Base-by-base conservation (phyloP, 2,797 vertebrate species). In the Lagodon rhomboides region DNA sequence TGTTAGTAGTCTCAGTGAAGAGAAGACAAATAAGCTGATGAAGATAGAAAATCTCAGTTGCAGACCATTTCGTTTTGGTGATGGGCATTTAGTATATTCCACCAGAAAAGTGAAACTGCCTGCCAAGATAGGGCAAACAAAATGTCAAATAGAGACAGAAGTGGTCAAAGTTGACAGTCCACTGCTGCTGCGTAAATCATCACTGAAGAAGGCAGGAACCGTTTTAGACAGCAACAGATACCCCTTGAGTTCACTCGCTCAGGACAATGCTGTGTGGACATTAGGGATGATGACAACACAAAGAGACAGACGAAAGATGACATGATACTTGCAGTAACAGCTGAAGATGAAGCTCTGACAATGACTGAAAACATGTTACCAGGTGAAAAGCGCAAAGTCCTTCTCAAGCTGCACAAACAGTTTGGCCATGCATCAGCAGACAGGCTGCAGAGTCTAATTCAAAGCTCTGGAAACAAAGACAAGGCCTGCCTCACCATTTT, bases 171-270 rank as follows among this genome's bases (percentile, higher is more conserved):
- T 5, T 3, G 63, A 79, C 0, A 75, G 85, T 10, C 77, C 82
- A 2, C 22, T 78, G 1, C 77, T 89, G 18, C 25, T 84, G n/a
- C 86, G 80, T 16, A 89, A 86, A 71, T 8, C 50, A 2, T 86
- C 78, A 0, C 1, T 85, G 16, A 81, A 86, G n/a, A 80, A 23
- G 10, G 79, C 82, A 69, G 60, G 50, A 0, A 67, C 59, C 0
- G 12, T 69, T 27, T 4, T 88, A 12, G 65, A 86, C 23, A 64
- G 0, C 27, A 80, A 20, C 58, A 43, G 4, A 16, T 79, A 11
- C 27, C 47, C 1, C 66, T 79, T 13, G 54, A 86, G 2, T 66
- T 81, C 11, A 77, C 71, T 3, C 38, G 67, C 3, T 79, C 53
- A 3, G 51, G 76, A 0, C 53, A 85, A 13, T 68, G 5, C 27